Base-by-base conservation (phyloP, 2,113 vertebrate species). In the Panthera tigris region DNA sequence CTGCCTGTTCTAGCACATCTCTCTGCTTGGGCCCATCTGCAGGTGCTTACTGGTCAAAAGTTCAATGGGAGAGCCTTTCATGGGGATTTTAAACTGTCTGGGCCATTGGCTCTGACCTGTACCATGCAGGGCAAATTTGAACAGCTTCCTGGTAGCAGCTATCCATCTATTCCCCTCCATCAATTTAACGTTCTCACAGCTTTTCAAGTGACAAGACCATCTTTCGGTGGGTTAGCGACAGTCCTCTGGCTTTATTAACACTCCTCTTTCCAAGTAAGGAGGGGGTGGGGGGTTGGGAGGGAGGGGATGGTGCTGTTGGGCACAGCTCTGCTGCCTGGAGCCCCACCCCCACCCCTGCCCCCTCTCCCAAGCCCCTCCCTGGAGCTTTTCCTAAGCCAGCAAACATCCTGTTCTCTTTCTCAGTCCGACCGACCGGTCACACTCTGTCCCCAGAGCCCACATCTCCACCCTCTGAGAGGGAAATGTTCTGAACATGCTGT, bases 361-460 rank as follows among this genome's bases (percentile, higher is more conserved):
- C 1, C 41, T 10, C 36, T n/a, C 19, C 13, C 41, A 29, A 21
- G 27, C 33, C n/a, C 36, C 31, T 36, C n/a, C 36, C 45, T 3
- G 1, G 5, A 68, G 52, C 23, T 14, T n/a, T 82, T 5, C 1
- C 3, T 25, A 11, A 69, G 19, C 0, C 3, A 57, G 15, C 7
- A 11, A 5, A 45, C 13, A 25, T 0, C 45, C 71, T 36, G 4
- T 48, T 88, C 23, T 3, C 25, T 7, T 31, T 27, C 41, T 79
- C 74, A 3, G 1, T 3, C 13, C 0, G 4, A 7, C 48, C 36
- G 45, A 45, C 45, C 36, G 3, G 79, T 18, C 9, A 1, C 0
- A 13, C 65, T 23, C 23, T 5, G 19, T 19, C 45, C 80, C 48
- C 5, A 2, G 6, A 0, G 1, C 74, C 68, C 0, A 0, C 2